Conservation (phyloP, 1,140 invertebrate genomes). For the Drosophila rhopaloa region DNA sequence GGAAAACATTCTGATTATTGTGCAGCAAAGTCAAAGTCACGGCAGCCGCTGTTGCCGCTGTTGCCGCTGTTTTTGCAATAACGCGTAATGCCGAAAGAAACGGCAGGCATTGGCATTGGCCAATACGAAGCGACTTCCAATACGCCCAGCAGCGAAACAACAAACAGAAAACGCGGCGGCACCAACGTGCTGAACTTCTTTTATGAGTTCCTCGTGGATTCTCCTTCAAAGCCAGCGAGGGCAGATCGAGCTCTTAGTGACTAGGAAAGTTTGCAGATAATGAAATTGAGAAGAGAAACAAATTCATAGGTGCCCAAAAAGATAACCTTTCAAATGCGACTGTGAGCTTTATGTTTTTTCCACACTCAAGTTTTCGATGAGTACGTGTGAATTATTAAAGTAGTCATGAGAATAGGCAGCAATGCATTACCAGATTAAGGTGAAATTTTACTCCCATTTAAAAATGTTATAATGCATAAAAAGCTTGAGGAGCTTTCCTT, state of each 20-base stretch:
- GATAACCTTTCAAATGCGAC: no score
- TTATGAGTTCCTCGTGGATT: constrained; percentile 61
- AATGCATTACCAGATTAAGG: neutral
- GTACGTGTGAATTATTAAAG: no score
- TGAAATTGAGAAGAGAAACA: no score
- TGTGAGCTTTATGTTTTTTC: no score
- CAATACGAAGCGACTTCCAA: constrained; percentile 50
- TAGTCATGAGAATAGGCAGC: no score
- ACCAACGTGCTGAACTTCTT: constrained; percentile 59
- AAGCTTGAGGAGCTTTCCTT: no score
- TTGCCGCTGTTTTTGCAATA: constrained; percentile 60
- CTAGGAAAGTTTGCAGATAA: neutral
- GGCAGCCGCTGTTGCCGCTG: constrained; percentile 21
- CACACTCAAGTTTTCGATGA: no score
- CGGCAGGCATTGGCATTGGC: constrained; percentile 41
- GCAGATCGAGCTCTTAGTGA: constrained; percentile 13
- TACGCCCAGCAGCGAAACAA: constrained; percentile 64
- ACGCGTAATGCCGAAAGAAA: constrained; percentile 67
- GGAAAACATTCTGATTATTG: constrained; percentile 69
- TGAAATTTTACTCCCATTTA: no score
- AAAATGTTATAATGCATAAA: no score
- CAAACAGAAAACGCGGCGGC: constrained; percentile 41
- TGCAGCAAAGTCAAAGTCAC: constrained; percentile 61
- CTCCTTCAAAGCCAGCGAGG: constrained; percentile 27
- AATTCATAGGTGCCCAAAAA: no score